Conservation (phyloP, 2,888 invertebrate species). For the Chrysopilus asiliformis region DNA sequence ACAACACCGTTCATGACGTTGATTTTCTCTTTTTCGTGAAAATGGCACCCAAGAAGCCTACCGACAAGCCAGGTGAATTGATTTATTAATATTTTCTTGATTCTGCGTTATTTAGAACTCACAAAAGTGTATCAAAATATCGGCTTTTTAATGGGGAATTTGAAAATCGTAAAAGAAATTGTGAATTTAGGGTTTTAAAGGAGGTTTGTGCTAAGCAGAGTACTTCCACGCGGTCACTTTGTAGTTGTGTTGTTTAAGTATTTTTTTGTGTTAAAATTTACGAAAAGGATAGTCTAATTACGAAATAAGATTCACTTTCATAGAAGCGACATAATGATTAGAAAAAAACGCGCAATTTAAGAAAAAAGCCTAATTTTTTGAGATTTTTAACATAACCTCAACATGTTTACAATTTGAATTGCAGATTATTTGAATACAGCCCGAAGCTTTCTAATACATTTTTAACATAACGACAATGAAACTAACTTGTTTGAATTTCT, state of each 20-base stretch:
- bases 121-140: neutral
- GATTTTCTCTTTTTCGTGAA: conserved; percentile 43
- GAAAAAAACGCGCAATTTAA: too few relatives aligned
- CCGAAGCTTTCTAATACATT: neutral
- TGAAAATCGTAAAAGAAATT: neutral
- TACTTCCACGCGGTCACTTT: conserved; percentile 21
- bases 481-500: conserved; percentile 19
- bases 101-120: neutral
- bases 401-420: neutral
- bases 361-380: too few relatives aligned
- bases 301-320: too few relatives aligned
- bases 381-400: neutral
- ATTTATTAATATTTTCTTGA: conserved; percentile 22
- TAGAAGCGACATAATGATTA: too few relatives aligned
- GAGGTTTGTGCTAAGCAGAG: conserved; percentile 1
- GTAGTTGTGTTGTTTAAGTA: too few relatives aligned
- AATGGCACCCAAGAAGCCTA: conserved; percentile 82
- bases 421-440: neutral
- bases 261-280: too few relatives aligned
- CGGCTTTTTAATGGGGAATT: neutral
- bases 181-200: neutral
- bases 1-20: too few relatives aligned
- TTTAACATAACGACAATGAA: too few relatives aligned
- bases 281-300: too few relatives aligned
- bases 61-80: conserved; percentile 70